Percentiles rank a stretch among this genome's conserved stretches.
Evolutionary conservation across 1,140 invertebrate genomes (phyloP).

Genomic region (Sitodiplosis mosellana): DNA sequence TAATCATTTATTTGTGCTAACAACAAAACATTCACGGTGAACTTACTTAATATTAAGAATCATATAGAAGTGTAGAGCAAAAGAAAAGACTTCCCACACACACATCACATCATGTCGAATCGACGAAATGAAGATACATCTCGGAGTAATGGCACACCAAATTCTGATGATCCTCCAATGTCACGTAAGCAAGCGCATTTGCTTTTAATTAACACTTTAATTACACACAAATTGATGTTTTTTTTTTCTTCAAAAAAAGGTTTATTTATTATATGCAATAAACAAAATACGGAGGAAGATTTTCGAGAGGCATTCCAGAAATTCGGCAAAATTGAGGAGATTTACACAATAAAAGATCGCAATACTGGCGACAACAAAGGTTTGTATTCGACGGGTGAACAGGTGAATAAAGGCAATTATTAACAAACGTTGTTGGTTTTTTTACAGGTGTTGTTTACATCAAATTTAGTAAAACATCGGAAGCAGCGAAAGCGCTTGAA

Average conservation of each 20-base stretch:
- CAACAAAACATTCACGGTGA: too few relatives aligned
- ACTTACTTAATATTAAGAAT: too few relatives aligned
- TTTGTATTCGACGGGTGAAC: slow-evolving; percentile 6
- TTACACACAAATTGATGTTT: too few relatives aligned
- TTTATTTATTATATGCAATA: slow-evolving; percentile 74
- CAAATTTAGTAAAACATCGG: slow-evolving; percentile 69
- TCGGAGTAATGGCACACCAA: neutral
- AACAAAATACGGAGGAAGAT: slow-evolving; percentile 60
- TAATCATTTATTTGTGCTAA: too few relatives aligned
- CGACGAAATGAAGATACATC: slow-evolving; percentile 1
- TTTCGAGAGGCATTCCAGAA: slow-evolving; percentile 57
- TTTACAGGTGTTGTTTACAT: slow-evolving; percentile 39
- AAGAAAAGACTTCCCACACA: too few relatives aligned
- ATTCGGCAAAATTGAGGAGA: slow-evolving; percentile 71
- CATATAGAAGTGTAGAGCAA: too few relatives aligned
- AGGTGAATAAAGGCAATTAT: too few relatives aligned
- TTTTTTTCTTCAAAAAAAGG: too few relatives aligned
- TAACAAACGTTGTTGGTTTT: too few relatives aligned
- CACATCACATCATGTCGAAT: neutral
- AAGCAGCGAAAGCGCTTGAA: slow-evolving; percentile 65
- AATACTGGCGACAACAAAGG: slow-evolving; percentile 74
- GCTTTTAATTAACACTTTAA: too few relatives aligned
- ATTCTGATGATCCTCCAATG: slow-evolving; percentile 54
- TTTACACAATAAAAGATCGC: slow-evolving; percentile 76
- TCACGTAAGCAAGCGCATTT: slow-evolving; percentile 28